Conservation (phyloP, 1,140 invertebrate genomes). For the Phymorhynchus buccinoides region DNA sequence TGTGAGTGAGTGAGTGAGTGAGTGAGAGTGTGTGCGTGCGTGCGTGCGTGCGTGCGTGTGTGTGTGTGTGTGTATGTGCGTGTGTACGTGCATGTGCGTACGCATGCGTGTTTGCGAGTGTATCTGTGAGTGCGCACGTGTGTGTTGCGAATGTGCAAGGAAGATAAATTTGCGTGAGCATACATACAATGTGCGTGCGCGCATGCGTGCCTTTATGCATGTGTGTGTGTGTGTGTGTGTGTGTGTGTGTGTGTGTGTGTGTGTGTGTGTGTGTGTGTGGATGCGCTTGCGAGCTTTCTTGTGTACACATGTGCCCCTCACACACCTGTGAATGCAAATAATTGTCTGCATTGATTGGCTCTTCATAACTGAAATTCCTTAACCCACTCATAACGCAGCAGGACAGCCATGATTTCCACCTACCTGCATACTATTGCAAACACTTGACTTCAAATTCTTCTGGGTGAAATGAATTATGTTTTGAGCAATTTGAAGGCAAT, state of each 20-base stretch:
- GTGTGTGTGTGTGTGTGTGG: background rate
- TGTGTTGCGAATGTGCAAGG: background rate
- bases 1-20: background rate
- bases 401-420: no score
- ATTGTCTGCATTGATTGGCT: no score
- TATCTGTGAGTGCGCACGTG: background rate
- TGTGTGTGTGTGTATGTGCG: background rate
- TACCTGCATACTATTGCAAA: no score
- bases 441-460: no score
- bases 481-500: no score
- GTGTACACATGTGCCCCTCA: background rate
- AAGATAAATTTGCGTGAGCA: no score
- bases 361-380: no score
- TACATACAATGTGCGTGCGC: background rate
- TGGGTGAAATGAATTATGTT: no score
- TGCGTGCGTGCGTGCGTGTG: slow-evolving; percentile 2
- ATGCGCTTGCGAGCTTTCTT: background rate
- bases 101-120: background rate
- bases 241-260: slow-evolving; percentile 17
- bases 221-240: background rate
- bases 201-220: background rate
- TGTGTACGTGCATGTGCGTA: background rate
- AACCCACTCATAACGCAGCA: no score
- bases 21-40: slow-evolving; percentile 1
- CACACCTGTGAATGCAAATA: no score